Base-by-base conservation (phyloP, 2,797 vertebrate species). In the Knipowitschia caucasica region DNA sequence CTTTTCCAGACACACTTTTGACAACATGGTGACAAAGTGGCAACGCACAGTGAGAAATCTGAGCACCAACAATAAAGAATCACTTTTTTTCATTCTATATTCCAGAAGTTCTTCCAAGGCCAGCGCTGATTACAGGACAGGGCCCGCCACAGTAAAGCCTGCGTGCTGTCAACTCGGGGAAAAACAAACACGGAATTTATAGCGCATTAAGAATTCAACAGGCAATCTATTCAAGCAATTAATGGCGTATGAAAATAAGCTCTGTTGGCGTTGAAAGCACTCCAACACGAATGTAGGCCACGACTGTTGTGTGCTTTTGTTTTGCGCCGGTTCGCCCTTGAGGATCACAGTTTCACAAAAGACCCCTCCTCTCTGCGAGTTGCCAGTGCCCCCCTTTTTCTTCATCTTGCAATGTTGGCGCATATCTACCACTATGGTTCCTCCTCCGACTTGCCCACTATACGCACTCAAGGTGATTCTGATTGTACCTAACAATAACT, bases 121-220 rank as follows among this genome's bases (percentile, higher is more conserved):
- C 80, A 60, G 72, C 15, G 67, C 69, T 87, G 84, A 87, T 85
- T 85, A 84, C 73, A 84, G 80, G 78, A 75, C 80, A 60, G 68
- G 64, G 73, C 71, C 72, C 52, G 80, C 80, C 72, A 83, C 79
- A 80, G 77, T 77, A 50, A n/a, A 80, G 87, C 77, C 71, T 82
- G 78, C 38, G 72, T 61, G 72, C 77, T 83, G 88, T 88, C 88
- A 89, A 85, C 79, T 77, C 61, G 36, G 58, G 27, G 55, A 77
- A 86, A 89, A 89, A 89, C 87, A 90, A 89, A 88, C 87, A 89
- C 43, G 75, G 85, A 85, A 87, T 87, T 89, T 87, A 88, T 87
- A 87, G 81, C 84, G 78, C 86, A 89, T 89, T 89, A 90, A 89
- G 85, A 88, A 89, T 89, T 89, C 86, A 89, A 89, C 87, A 89